Base-by-base conservation (phyloP, 2,113 vertebrate species). In the Psilopogon haemacephalus region DNA sequence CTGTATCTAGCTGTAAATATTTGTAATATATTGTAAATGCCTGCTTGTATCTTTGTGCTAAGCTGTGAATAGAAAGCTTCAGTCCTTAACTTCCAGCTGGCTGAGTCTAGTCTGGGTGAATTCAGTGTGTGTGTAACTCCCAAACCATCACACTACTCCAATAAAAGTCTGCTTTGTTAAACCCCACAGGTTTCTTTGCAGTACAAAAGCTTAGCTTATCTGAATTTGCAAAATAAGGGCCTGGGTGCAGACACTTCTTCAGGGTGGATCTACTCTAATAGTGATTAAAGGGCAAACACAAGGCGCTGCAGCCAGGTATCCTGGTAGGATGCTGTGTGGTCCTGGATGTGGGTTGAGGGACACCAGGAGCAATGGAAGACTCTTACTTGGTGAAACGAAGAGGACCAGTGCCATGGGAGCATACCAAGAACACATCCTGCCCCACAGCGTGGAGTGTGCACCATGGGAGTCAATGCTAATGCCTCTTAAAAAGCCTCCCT, bases 401-500 rank as follows among this genome's bases (percentile, higher is more conserved):
- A 21, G 21, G 10, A 27, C 12, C 2, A 12, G 35, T 21, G 42
- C 42, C 27, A 19, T 50, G 48, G 24, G 44, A 48, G 12, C 21
- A 23, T 24, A 11, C 21, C 46, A 48, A 50, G 48, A 50, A 26
- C 9, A 1, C 2, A 10, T 19, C 38, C 37, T 67, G 76, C 35
- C 40, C 62, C 1, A 3, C 1, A 1, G n/a, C 1, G 0, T 8
- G 37, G 46, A n/a, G 17, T 1, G 0, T 4, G n/a, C 23, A 27
- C 54, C 19, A 4, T 0, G 2, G n/a, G 17, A 73, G 50, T 50
- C 32, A 59, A 5, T 0, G 3, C 21, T 69, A 33, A 21, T 4
- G 3, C 19, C 10, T 6, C 15, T 65, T 30, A 17, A 42, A 28
- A 76, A 89, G 9, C n/a, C 16, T 52, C 19, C 9, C 19, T 8